Evolutionary conservation across 2,888 invertebrate species (phyloP).

Genomic region (Brachyptera putata): DNA sequence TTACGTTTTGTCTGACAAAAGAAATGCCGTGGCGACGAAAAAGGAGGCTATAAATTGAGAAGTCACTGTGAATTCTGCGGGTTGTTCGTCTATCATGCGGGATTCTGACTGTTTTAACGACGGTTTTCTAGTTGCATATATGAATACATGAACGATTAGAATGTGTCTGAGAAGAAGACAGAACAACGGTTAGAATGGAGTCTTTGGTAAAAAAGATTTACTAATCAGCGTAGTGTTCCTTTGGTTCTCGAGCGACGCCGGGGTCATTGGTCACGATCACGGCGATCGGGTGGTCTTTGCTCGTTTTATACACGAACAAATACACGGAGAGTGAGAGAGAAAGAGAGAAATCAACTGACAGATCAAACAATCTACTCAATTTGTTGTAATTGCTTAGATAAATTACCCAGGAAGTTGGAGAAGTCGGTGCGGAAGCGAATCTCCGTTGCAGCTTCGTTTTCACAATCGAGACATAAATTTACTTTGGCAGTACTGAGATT

Average conservation of each 20-base stretch:
- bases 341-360: slow-evolving; percentile 9
- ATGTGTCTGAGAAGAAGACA: slow-evolving; percentile 5
- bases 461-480: too few relatives aligned
- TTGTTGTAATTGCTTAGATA: slow-evolving; percentile 4
- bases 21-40: slow-evolving; percentile 13
- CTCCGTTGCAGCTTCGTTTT: too few relatives aligned
- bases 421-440: slow-evolving; percentile 7
- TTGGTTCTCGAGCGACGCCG: too few relatives aligned
- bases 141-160: slow-evolving; percentile 28
- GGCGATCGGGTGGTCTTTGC: slow-evolving; percentile 17
- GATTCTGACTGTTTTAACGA: slow-evolving; percentile 18
- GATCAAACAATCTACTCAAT: slow-evolving; percentile 15
- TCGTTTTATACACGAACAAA: too few relatives aligned
- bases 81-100: slow-evolving; percentile 18
- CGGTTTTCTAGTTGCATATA: slow-evolving; percentile 22
- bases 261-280: slow-evolving; percentile 13
- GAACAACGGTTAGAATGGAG: slow-evolving; percentile 24
- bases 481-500: too few relatives aligned
- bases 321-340: too few relatives aligned
- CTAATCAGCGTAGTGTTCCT: slow-evolving; percentile 18
- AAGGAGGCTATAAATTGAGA: slow-evolving; percentile 22
- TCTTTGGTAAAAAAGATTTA: slow-evolving; percentile 14
- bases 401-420: slow-evolving; percentile 17
- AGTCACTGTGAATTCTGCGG: slow-evolving; percentile 16
- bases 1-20: slow-evolving; percentile 25